Evolutionary conservation across 92 coral and sea anemone species (phyloP), one percentile per base, ranked within the genome.

Genomic region (Bergia puertoricense): DNA sequence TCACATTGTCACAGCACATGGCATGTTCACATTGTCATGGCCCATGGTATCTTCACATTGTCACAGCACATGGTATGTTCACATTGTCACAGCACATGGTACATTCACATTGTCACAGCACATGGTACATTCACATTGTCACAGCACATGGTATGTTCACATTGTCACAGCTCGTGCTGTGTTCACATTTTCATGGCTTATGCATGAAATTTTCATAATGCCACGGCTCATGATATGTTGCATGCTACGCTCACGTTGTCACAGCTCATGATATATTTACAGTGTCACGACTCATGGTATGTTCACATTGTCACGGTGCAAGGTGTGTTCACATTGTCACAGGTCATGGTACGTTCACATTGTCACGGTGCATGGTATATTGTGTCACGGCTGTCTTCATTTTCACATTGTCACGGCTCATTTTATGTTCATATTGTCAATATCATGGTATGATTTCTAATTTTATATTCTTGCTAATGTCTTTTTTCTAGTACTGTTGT

Each of bases 21-120:
- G 51, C 8, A 4, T 46, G 51, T 46, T 46, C 51, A 97, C 86
- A 97, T 97, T 80, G 98, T 97, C 43, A 97, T 98, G 43, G 99
- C 99, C 20, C 99, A 97, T 74, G 99, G 99, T 96, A 86, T 79
- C 94, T 50, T 37, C 74, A 51, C 48, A 40, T 62, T 59, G 20
- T 68, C n/a, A 40, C n/a, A 2, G 50, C 46, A 38, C 42, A n/a
- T 9, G 56, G 81, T 51, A 82, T 50, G 59, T 82, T 18, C 22
- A 43, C n/a, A 40, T 81, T 30, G n/a, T 75, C 79, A 36, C 89
- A 54, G 90, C 79, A 22, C 74, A 85, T 13, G 86, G 88, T 82
- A 73, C 22, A 84, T 81, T 37, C 37, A 23, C 6, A 76, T 40
- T 82, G 67, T 36, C 45, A 79, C 72, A 1, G 30, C 30, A 18